Evolutionary conservation across 2,113 vertebrate genomes (phyloP).

Genomic region (Daboia siamensis): DNA sequence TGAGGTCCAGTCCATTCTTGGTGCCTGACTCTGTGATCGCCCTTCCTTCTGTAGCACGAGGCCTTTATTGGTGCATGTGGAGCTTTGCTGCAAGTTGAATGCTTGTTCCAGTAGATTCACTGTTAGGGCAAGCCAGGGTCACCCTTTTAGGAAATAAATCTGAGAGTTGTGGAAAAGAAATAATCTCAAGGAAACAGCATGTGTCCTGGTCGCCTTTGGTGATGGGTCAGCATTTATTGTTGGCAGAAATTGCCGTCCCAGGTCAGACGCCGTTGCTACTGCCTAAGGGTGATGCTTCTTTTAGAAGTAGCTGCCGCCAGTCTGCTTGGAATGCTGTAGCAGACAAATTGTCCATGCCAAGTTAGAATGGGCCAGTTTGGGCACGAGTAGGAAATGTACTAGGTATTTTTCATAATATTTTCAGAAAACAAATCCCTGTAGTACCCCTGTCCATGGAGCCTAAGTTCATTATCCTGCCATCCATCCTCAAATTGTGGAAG

Average conservation of each 20-base stretch:
- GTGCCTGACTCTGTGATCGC: background rate
- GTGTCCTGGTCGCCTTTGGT: conserved; percentile 12
- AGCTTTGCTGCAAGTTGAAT: background rate
- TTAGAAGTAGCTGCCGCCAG: background rate
- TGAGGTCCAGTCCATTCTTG: background rate
- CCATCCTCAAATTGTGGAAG: background rate
- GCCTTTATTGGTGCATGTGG: background rate
- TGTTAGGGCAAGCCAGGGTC: background rate
- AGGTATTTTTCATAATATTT: background rate
- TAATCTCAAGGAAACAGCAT: conserved; percentile 20
- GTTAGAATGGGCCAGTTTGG: background rate
- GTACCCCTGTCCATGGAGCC: background rate
- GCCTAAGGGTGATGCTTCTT: conserved; percentile 6
- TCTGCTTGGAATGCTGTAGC: background rate
- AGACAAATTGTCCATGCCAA: background rate
- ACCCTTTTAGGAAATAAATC: conserved; percentile 13
- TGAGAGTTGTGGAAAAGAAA: conserved; percentile 19
- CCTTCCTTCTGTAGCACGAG: background rate
- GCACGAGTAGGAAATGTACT: background rate
- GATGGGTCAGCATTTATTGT: conserved; percentile 7
- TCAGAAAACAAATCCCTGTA: background rate
- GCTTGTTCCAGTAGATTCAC: background rate
- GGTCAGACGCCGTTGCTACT: background rate
- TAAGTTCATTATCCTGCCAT: background rate
- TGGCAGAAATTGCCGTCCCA: background rate